Conservation (phyloP, 2,888 invertebrate genomes). For the Acronicta aceris region DNA sequence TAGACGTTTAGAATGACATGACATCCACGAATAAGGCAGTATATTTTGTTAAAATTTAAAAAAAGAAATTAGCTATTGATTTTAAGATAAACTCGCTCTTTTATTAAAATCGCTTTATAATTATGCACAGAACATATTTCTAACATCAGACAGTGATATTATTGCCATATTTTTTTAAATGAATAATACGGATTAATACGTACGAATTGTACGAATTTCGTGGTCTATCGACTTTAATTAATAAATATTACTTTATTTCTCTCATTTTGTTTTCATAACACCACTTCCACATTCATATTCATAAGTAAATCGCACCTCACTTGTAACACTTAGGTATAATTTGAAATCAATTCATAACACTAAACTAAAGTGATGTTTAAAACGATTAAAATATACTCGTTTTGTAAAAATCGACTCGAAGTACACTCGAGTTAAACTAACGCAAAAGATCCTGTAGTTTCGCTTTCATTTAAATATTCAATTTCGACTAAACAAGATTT, state of each 20-base stretch:
- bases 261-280: conserved; percentile 65
- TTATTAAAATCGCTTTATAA: conserved; percentile 52
- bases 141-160: conserved; percentile 45
- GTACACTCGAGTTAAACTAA: conserved; percentile 49
- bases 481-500: conserved; percentile 62
- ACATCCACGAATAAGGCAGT: conserved; percentile 74
- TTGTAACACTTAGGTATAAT: conserved; percentile 63
- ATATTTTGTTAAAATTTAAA: conserved; percentile 60
- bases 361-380: conserved; percentile 69
- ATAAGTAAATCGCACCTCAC: conserved; percentile 72
- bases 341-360: conserved; percentile 63
- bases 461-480: conserved; percentile 54
- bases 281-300: conserved; percentile 62
- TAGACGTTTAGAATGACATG: conserved; percentile 61
- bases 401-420: conserved; percentile 50
- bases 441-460: conserved; percentile 52
- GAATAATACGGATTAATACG: conserved; percentile 37
- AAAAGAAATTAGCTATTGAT: conserved; percentile 57
- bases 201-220: conserved; percentile 49
- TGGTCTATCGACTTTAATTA: conserved; percentile 60
- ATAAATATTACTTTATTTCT: conserved; percentile 66
- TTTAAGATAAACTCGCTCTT: conserved; percentile 49
- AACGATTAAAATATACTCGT: conserved; percentile 57
- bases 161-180: conserved; percentile 51
- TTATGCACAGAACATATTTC: conserved; percentile 40